Conservation (phyloP, 1,140 invertebrate species). For the Laupala kohalensis region DNA sequence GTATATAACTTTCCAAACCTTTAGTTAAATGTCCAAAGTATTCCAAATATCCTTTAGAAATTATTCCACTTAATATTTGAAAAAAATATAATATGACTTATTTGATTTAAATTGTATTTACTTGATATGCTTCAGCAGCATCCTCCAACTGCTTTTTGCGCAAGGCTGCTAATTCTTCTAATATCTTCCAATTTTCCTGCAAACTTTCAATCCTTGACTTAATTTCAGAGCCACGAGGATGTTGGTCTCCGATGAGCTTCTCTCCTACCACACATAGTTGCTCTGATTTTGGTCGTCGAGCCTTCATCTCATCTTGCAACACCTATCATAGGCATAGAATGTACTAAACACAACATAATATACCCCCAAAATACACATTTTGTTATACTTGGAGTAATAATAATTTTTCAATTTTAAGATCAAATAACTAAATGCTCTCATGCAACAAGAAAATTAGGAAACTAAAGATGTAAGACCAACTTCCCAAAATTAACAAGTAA, state of each 20-base stretch:
- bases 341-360: neutral
- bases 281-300: conserved; percentile 62
- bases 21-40: no score
- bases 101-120: conserved; percentile 21
- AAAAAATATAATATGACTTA: no score
- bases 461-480: no score
- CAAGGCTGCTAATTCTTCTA: conserved; percentile 70
- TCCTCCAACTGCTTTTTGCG: conserved; percentile 81
- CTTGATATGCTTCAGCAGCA: conserved; percentile 84
- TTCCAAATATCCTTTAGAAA: no score
- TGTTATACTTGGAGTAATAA: no score
- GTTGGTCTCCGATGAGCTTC: conserved; percentile 57
- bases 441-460: no score
- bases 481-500: no score
- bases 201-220: conserved; percentile 65
- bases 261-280: conserved; percentile 60
- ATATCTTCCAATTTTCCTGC: conserved; percentile 69
- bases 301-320: conserved; percentile 83
- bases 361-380: neutral
- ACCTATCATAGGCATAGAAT: conserved; percentile 27
- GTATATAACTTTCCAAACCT: neutral
- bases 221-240: conserved; percentile 65
- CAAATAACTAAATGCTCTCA: neutral
- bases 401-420: no score
- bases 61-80: neutral